A percentile compares a stretch with the other conserved stretches of the same genome.
These are phyloP conservation scores for Calameuta idolon DNA, from an alignment of 2,888 invertebrate genomes.

Conservation along the genomic window DNA sequence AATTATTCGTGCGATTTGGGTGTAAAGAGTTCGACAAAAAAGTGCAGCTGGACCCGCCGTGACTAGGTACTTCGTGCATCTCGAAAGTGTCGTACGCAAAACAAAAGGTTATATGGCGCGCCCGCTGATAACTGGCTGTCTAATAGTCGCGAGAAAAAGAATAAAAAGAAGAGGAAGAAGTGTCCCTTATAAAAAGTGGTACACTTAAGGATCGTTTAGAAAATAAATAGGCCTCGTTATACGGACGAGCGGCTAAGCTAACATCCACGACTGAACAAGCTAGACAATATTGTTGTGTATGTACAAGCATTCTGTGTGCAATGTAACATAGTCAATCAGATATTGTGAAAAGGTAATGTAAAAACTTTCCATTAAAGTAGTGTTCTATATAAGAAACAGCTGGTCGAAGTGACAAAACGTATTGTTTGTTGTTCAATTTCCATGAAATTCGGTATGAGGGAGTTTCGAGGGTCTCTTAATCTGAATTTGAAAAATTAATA, in stretches of 20 bases:
- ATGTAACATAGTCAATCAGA: neutral
- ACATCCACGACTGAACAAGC: neutral
- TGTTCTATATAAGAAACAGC: neutral
- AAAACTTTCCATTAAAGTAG: neutral
- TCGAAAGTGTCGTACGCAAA: neutral
- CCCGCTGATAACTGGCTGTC: neutral
- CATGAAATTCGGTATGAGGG: neutral
- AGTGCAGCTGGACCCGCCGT: neutral
- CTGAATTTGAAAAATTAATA: no score
- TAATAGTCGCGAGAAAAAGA: neutral
- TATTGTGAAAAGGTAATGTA: neutral
- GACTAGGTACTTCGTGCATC: neutral
- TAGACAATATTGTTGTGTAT: neutral
- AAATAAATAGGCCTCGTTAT: conserved; percentile 6
- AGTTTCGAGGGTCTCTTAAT: neutral
- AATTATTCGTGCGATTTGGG: neutral
- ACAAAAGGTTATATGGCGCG: neutral
- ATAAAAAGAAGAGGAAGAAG: neutral
- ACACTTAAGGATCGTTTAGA: conserved; percentile 8
- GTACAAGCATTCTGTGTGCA: neutral
- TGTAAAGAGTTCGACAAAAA: neutral
- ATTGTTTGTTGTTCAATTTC: neutral
- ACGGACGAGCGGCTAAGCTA: conserved; percentile 1
- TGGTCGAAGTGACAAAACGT: neutral
- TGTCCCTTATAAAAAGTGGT: conserved; percentile 9